These are phyloP conservation scores for Thalassophryne amazonica DNA, from an alignment of 2,797 vertebrate genomes.

Conservation along the genomic window DNA sequence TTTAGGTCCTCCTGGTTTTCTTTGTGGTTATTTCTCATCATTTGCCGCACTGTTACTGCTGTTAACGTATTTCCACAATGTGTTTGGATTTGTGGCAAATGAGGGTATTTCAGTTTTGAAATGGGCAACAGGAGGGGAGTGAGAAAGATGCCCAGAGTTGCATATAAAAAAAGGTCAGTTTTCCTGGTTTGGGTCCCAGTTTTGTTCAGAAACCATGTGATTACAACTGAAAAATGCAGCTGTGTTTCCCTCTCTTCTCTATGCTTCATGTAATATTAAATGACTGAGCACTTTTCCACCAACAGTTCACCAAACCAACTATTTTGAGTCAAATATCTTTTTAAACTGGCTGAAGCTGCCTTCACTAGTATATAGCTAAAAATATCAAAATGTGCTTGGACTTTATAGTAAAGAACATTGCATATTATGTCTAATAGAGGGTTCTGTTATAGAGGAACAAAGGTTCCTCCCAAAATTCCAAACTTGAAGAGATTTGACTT, in stretches of 20 bases:
- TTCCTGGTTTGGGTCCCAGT: constrained; percentile 62
- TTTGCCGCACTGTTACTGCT: constrained; percentile 8
- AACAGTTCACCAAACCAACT: constrained; percentile 27
- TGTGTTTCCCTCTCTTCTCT: constrained; percentile 19
- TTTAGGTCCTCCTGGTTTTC: not conserved
- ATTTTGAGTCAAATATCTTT: constrained; percentile 28
- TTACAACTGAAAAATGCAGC: constrained; percentile 71
- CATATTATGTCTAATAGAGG: constrained; percentile 29
- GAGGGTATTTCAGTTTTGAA: constrained; percentile 32
- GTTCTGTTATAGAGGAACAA: constrained; percentile 13
- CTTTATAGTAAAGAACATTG: constrained; percentile 22
- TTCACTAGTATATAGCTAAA: constrained; percentile 34
- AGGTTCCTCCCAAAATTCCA: constrained; percentile 6
- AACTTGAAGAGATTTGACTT: constrained; percentile 9
- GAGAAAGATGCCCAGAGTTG: constrained; percentile 36
- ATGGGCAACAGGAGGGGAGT: constrained; percentile 25
- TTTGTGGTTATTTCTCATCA: constrained; percentile 11
- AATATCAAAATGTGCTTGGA: constrained; percentile 40
- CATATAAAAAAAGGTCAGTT: constrained; percentile 75
- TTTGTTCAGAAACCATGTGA: constrained; percentile 64
- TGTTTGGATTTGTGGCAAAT: constrained; percentile 44
- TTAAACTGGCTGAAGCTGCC: constrained; percentile 49
- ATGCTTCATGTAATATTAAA: constrained; percentile 36
- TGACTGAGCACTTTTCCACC: constrained; percentile 41
- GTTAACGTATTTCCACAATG: constrained; percentile 27